Conservation (phyloP, 2,113 vertebrate species). For the Laticauda laticaudata region DNA sequence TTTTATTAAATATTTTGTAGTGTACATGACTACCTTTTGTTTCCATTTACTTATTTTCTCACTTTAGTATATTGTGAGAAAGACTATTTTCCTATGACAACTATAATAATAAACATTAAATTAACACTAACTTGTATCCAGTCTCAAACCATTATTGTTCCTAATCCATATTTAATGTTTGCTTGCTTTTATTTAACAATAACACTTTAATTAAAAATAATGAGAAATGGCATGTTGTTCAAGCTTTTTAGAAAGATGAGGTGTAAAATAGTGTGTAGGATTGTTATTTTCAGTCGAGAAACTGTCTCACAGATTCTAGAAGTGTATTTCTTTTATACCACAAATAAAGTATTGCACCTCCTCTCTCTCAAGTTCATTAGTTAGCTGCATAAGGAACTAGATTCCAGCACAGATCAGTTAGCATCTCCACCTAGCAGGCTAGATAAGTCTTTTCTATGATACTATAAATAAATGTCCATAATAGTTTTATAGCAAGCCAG, state of each 20-base stretch:
- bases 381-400: background rate
- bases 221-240: background rate
- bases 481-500: background rate
- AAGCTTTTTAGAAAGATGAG: background rate
- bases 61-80: slow-evolving; percentile 60
- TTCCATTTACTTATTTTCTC: slow-evolving; percentile 71
- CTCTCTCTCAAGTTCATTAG: background rate
- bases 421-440: background rate
- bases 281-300: background rate
- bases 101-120: slow-evolving; percentile 65
- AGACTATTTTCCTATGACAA: slow-evolving; percentile 68
- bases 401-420: background rate
- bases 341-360: background rate
- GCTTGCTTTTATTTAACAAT: background rate
- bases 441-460: background rate
- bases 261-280: background rate
- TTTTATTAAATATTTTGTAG: slow-evolving; percentile 63
- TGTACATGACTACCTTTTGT: slow-evolving; percentile 68
- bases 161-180: slow-evolving; percentile 52
- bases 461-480: background rate
- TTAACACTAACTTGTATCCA: slow-evolving; percentile 56
- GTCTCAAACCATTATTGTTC: slow-evolving; percentile 57
- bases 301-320: background rate
- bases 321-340: background rate
- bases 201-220: background rate